phyloP scores from a whole-genome alignment of 53 echinoderm and acorn worm genomes.

The Mesocentrotus franciscanus region DNA sequence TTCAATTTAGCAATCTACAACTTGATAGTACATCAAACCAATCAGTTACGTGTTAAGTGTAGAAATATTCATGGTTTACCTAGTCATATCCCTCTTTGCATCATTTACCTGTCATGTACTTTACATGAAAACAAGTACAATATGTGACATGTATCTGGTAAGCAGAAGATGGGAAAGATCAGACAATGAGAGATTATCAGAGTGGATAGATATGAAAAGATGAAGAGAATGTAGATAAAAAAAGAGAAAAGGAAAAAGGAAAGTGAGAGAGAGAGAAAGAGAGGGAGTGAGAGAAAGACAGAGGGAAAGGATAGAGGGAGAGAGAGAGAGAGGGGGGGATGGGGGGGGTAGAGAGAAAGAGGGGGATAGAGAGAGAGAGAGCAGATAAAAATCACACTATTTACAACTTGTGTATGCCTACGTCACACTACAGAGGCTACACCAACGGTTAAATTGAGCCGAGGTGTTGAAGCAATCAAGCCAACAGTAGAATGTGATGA shows the following conservation, averaged over 20 bases:
- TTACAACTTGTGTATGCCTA: neutral
- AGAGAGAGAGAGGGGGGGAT: neutral
- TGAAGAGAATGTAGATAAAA: neutral
- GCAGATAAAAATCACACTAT: neutral
- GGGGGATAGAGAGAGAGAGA: neutral
- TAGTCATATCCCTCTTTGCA: neutral
- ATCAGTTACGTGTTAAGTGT: neutral
- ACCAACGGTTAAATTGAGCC: neutral
- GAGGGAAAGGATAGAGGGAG: neutral
- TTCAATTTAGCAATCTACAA: neutral
- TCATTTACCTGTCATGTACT: neutral
- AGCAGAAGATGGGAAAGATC: neutral
- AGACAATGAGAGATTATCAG: too few species aligned
- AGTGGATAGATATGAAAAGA: neutral
- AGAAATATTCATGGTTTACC: neutral
- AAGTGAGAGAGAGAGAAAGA: neutral
- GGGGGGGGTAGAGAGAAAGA: neutral
- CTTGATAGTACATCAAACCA: neutral
- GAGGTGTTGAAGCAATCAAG: conserved; percentile 21
- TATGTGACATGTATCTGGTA: neutral
- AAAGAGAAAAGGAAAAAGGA: neutral
- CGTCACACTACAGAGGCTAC: neutral
- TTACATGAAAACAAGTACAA: neutral
- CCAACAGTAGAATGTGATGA: neutral
- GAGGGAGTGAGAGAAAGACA: neutral